A percentile compares a stretch with the other conserved stretches of the same genome.
Conservation (phyloP, 2,113 vertebrate species). For the Sitta europaea region DNA sequence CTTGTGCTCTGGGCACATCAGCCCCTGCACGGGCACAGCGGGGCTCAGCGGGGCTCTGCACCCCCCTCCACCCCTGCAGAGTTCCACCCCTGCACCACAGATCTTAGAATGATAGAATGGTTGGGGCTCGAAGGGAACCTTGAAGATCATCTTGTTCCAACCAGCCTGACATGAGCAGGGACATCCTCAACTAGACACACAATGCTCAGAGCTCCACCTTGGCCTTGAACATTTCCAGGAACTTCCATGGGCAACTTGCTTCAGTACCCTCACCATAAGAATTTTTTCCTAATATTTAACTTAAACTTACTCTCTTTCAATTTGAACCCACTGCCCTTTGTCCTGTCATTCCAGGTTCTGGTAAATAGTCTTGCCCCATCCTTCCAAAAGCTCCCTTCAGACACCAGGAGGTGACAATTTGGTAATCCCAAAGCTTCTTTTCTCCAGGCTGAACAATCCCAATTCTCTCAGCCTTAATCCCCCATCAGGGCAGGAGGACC, state of each 20-base stretch:
- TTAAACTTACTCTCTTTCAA: not conserved
- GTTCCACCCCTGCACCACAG: not conserved
- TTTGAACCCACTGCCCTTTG: not conserved
- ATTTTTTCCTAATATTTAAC: not conserved
- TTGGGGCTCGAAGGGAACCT: not conserved
- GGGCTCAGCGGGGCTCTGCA: not conserved
- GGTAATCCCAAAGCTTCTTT: not conserved
- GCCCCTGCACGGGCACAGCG: conserved; percentile 69
- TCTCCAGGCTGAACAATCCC: not conserved
- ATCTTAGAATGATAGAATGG: not conserved
- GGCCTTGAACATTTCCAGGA: not conserved
- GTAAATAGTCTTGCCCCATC: not conserved
- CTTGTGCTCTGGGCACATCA: conserved; percentile 92
- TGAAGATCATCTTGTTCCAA: not conserved
- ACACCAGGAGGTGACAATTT: too few relatives aligned
- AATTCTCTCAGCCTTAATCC: not conserved
- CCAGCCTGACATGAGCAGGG: rapidly evolving
- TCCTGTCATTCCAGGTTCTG: too few relatives aligned
- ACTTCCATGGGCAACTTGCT: not conserved
- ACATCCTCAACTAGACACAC: not conserved
- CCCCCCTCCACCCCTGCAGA: not conserved
- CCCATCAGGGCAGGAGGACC: not conserved
- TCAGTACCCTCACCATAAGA: too few relatives aligned
- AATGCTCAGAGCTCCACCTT: not conserved
- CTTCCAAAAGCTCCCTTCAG: not conserved